A percentile compares a stretch with the other conserved stretches of the same genome.
These are phyloP conservation scores for Phragmatobia fuliginosa DNA, from an alignment of 2,888 invertebrate genomes.

Conservation along the genomic window DNA sequence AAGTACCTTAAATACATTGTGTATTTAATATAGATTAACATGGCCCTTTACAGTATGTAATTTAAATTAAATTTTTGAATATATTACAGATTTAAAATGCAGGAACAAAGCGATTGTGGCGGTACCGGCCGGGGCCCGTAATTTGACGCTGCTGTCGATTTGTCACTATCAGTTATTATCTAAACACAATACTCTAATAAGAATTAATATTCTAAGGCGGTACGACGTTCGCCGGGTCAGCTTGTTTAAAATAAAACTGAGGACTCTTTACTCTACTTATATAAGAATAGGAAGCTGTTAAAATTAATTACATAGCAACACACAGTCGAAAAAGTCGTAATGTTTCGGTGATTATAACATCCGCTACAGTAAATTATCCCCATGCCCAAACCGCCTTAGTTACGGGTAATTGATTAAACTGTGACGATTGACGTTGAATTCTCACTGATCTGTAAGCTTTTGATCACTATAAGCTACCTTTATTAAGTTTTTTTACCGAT, in stretches of 20 bases:
- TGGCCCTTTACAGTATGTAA: too few relatives aligned
- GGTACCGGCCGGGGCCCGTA: too few relatives aligned
- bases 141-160: too few relatives aligned
- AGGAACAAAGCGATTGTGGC: too few relatives aligned
- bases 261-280: background rate
- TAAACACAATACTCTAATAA: too few relatives aligned
- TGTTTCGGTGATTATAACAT: slow-evolving; percentile 16
- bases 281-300: background rate
- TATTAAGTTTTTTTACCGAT: background rate
- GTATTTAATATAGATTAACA: too few relatives aligned
- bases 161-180: too few relatives aligned
- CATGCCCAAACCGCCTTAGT: slow-evolving; percentile 6
- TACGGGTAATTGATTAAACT: slow-evolving; percentile 19
- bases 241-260: background rate
- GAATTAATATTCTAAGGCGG: too few relatives aligned
- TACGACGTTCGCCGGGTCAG: too few relatives aligned
- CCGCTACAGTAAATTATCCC: slow-evolving; percentile 24
- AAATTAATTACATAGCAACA: slow-evolving; percentile 6
- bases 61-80: too few relatives aligned
- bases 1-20: too few relatives aligned
- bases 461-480: slow-evolving; percentile 4
- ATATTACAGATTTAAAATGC: too few relatives aligned
- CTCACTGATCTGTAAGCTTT: slow-evolving; percentile 7
- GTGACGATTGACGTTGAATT: slow-evolving; percentile 15
- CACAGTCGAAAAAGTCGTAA: background rate